Percentiles rank a stretch among this genome's conserved stretches.
Conservation (phyloP, 2,888 invertebrate species). For the Melanargia galathea region DNA sequence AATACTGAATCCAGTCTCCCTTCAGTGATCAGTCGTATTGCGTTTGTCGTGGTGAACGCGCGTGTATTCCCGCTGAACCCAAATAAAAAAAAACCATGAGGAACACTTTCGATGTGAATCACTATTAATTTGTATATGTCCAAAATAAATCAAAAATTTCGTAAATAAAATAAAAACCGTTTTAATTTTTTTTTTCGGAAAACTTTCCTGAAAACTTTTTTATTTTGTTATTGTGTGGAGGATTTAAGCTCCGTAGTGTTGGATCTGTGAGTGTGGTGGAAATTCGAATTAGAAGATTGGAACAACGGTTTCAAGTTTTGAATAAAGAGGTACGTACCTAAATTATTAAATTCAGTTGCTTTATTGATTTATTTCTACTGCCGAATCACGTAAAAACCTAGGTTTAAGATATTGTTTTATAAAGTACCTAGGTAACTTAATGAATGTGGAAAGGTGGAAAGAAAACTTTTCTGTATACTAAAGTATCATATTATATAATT, state of each 20-base stretch:
- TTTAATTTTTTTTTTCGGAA: slow-evolving; percentile 16
- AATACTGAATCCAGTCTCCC: neutral
- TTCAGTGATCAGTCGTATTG: slow-evolving; percentile 46
- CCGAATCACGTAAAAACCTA: neutral
- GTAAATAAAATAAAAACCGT: neutral
- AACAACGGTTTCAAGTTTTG: slow-evolving; percentile 19
- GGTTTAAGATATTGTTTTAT: too few relatives aligned
- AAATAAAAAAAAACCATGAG: slow-evolving; percentile 7
- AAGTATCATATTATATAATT: too few relatives aligned
- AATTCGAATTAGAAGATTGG: slow-evolving; percentile 8
- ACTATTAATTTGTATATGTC: slow-evolving; percentile 6
- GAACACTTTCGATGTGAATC: slow-evolving; percentile 12
- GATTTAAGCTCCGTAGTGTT: neutral
- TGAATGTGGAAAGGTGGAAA: too few relatives aligned
- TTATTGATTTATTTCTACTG: neutral
- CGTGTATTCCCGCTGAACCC: slow-evolving; percentile 28
- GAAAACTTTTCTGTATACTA: too few relatives aligned
- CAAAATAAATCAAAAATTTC: neutral
- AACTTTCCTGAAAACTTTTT: slow-evolving; percentile 13
- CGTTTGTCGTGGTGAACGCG: slow-evolving; percentile 46
- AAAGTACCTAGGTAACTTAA: too few relatives aligned
- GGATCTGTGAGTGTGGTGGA: slow-evolving; percentile 30
- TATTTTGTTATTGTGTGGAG: slow-evolving; percentile 16
- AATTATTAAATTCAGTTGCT: neutral
- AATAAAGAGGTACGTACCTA: slow-evolving; percentile 22